A percentile compares a stretch with the other conserved stretches of the same genome.
phyloP scores from a whole-genome alignment of 2,797 vertebrate species.

The Platalea minor region DNA sequence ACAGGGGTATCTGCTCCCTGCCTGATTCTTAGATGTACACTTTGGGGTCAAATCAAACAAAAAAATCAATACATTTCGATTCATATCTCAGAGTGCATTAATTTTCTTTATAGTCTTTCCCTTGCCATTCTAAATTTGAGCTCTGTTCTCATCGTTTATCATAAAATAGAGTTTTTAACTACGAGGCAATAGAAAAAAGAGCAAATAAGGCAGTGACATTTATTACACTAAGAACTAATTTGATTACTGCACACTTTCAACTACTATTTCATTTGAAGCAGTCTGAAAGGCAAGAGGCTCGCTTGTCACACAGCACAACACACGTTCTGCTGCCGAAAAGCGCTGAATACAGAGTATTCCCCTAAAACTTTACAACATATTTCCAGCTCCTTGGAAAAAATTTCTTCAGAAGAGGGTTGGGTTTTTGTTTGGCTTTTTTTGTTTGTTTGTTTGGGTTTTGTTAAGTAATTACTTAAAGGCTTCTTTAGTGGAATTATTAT shows the following conservation, averaged over 20 bases:
- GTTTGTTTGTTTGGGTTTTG: neutral
- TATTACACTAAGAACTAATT: neutral
- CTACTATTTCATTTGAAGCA: neutral
- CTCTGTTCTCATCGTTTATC: neutral
- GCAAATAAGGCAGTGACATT: neutral
- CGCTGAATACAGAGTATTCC: neutral
- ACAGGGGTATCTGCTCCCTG: neutral
- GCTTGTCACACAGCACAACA: neutral
- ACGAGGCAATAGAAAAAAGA: neutral
- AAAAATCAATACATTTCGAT: slow-evolving; percentile 34
- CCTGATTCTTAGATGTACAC: neutral
- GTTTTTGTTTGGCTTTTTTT: too few relatives aligned
- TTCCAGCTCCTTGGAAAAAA: slow-evolving; percentile 37
- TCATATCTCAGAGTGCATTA: neutral
- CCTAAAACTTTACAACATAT: neutral
- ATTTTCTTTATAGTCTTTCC: neutral
- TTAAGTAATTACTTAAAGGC: slow-evolving; percentile 3
- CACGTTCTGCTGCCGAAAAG: neutral
- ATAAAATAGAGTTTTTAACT: slow-evolving; percentile 1
- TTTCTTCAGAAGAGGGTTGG: neutral
- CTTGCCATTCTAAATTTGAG: neutral
- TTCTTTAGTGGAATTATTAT: neutral
- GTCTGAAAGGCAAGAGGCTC: slow-evolving; percentile 3
- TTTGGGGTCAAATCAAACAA: neutral
- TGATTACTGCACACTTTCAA: slow-evolving; percentile 5